Percentiles rank a stretch among this genome's conserved stretches.
Evolutionary conservation across 2,113 vertebrate genomes (phyloP).

Genomic region (Tyto alba): DNA sequence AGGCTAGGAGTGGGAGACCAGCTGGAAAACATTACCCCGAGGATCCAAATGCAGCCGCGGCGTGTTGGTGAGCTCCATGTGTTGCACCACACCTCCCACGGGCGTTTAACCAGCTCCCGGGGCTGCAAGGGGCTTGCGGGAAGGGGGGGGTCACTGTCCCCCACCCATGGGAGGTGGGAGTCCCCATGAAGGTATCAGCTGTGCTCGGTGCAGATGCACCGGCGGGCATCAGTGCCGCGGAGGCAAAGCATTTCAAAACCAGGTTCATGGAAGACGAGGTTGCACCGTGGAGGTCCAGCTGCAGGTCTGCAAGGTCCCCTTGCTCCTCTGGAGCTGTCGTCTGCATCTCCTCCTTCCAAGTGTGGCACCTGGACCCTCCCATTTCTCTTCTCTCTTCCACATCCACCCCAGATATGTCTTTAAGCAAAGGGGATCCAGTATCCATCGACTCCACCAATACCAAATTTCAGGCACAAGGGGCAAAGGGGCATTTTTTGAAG

Average conservation of each 20-base stretch:
- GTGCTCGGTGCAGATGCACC: accelerated
- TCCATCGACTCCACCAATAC: not conserved
- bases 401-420: not conserved
- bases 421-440: not conserved
- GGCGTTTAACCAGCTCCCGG: not conserved
- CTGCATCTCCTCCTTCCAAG: not conserved
- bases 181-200: not conserved
- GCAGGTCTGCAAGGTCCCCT: not conserved
- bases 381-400: not conserved
- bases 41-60: not conserved
- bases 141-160: not conserved
- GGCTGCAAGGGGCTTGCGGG: not conserved
- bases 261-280: not conserved
- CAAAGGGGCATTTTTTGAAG: not conserved
- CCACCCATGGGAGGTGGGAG: not conserved
- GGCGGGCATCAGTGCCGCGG: accelerated
- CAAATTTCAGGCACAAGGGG: not conserved
- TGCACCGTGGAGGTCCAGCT: not conserved
- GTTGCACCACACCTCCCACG: not conserved
- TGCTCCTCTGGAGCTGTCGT: not conserved
- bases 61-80: not conserved
- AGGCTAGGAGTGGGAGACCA: not conserved
- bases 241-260: not conserved
- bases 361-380: not conserved
- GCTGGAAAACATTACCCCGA: not conserved